phyloP scores from a whole-genome alignment of 2,113 vertebrate genomes.

The Alethe castanea region DNA sequence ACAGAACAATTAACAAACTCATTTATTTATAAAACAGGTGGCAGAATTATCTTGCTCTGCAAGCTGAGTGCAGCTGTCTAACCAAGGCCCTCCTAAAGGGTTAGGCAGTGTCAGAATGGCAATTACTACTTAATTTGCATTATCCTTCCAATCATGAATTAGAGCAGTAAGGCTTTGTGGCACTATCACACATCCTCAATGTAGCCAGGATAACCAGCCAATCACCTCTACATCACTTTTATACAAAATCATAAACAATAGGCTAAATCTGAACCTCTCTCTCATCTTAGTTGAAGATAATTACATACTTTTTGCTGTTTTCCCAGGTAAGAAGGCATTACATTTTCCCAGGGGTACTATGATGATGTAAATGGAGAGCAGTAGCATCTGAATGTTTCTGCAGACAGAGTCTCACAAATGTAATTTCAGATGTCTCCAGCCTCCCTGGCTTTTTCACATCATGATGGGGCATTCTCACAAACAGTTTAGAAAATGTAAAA shows the following conservation, averaged over 20 bases:
- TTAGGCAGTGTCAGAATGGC: not conserved
- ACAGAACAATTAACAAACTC: not conserved
- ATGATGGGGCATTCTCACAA: not conserved
- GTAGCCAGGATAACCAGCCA: not conserved
- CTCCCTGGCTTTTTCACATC: not conserved
- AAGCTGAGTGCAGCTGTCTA: constrained; percentile 40
- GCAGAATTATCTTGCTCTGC: constrained; percentile 41
- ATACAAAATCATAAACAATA: not conserved
- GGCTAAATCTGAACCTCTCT: not conserved
- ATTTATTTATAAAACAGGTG: not conserved
- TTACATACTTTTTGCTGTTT: not conserved
- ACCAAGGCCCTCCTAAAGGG: accelerated
- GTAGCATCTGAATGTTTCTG: not conserved
- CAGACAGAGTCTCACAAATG: not conserved
- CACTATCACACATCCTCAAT: no score
- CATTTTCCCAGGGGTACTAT: not conserved
- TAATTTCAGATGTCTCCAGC: not conserved
- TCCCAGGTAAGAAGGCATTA: not conserved
- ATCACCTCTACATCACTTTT: not conserved
- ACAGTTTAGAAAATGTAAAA: not conserved
- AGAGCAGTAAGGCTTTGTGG: accelerated
- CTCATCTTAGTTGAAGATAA: not conserved
- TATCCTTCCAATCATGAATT: accelerated
- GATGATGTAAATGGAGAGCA: not conserved
- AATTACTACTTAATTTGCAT: not conserved